phyloP scores from a whole-genome alignment of 2,888 invertebrate genomes.

The Boloria euphrosyne region DNA sequence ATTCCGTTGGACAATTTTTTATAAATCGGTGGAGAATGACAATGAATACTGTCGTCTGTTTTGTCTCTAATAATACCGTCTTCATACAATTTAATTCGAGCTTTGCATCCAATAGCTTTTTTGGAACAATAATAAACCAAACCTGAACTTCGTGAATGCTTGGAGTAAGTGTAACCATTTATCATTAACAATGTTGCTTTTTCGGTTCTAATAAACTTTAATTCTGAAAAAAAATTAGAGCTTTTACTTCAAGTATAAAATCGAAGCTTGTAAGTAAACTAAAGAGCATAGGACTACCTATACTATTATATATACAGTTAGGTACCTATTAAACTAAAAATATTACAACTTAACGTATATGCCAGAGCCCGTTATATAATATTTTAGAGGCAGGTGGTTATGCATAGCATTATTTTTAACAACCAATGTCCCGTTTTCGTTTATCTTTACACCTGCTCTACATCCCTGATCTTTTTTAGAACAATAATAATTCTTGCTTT shows the following conservation, averaged over 20 bases:
- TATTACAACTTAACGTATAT: conserved; percentile 35
- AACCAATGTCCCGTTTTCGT: conserved; percentile 40
- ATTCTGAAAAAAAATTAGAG: conserved; percentile 20
- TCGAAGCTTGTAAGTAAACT: background rate
- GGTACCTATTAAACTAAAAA: background rate
- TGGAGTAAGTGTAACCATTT: conserved; percentile 28
- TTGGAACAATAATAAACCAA: conserved; percentile 28
- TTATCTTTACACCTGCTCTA: conserved; percentile 45
- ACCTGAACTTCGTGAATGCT: conserved; percentile 4
- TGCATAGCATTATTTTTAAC: conserved; percentile 33
- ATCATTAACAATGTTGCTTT: conserved; percentile 26
- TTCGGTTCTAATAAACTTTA: conserved; percentile 15
- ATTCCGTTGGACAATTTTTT: too few relatives aligned
- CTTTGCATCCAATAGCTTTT: conserved; percentile 27
- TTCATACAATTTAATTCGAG: conserved; percentile 25
- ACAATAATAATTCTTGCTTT: conserved; percentile 41
- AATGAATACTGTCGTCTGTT: conserved; percentile 15
- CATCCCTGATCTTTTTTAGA: conserved; percentile 49
- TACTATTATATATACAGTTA: too few relatives aligned
- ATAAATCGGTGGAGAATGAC: conserved; percentile 31
- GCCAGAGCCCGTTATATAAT: conserved; percentile 37
- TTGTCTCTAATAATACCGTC: conserved; percentile 9
- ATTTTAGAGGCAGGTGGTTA: conserved; percentile 44
- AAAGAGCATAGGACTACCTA: too few relatives aligned
- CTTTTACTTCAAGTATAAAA: background rate